Conservation (phyloP, 2,888 invertebrate genomes). For the Archips crataeganus region DNA sequence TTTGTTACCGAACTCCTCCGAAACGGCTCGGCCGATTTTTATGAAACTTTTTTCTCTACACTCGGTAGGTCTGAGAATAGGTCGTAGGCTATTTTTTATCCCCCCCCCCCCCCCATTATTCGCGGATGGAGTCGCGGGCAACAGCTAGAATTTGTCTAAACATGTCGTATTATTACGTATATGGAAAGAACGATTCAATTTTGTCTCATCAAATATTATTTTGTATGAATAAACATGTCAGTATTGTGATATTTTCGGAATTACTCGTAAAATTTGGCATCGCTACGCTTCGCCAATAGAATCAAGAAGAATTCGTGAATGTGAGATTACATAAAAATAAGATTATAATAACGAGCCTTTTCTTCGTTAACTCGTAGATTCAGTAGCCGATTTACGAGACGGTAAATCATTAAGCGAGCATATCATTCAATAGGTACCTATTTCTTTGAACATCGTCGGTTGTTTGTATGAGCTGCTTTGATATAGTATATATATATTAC, state of each 20-base stretch:
- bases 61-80: too few relatives aligned
- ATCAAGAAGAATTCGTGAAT: neutral
- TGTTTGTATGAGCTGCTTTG: too few relatives aligned
- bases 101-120: too few relatives aligned
- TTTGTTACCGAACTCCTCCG: too few relatives aligned
- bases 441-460: neutral
- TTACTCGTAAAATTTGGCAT: neutral
- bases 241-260: neutral
- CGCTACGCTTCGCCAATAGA: neutral
- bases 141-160: too few relatives aligned
- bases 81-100: too few relatives aligned
- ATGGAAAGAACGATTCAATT: neutral
- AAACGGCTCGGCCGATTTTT: too few relatives aligned
- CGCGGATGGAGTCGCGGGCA: too few relatives aligned
- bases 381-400: neutral
- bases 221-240: neutral
- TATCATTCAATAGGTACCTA: neutral
- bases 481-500: neutral
- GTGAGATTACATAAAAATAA: neutral
- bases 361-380: neutral
- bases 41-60: too few relatives aligned
- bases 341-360: neutral
- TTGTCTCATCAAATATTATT: conserved; percentile 1
- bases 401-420: neutral
- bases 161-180: neutral